phyloP scores from a whole-genome alignment of 1,140 invertebrate species.

The Cotesia vestalis region DNA sequence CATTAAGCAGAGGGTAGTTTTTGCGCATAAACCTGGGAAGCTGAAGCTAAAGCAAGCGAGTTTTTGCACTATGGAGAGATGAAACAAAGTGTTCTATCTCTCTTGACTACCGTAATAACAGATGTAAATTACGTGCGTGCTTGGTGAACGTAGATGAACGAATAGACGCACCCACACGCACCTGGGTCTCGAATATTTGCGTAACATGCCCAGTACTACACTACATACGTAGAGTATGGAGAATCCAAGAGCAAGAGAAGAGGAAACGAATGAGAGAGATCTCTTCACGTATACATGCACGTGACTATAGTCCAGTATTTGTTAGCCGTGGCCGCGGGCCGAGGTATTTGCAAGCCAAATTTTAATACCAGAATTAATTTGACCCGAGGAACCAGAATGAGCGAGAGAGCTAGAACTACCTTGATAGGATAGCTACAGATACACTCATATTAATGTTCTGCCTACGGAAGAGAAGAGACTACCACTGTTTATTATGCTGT shows the following conservation, averaged over 20 bases:
- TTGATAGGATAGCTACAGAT: constrained; percentile 34
- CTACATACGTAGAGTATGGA: constrained; percentile 14
- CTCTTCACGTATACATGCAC: constrained; percentile 25
- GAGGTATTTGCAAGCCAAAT: constrained; percentile 68
- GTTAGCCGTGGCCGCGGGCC: constrained; percentile 53
- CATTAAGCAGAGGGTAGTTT: constrained; percentile 11
- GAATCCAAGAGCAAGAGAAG: constrained; percentile 31
- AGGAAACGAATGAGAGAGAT: constrained; percentile 24
- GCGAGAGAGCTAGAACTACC: neutral
- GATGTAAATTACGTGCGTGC: constrained; percentile 66
- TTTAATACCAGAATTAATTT: constrained; percentile 69
- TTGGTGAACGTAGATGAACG: constrained; percentile 36
- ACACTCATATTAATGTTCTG: neutral
- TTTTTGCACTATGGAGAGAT: constrained; percentile 23
- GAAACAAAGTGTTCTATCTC: constrained; percentile 25
- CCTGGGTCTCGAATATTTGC: constrained; percentile 43
- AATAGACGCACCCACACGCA: constrained; percentile 33
- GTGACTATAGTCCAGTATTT: constrained; percentile 39
- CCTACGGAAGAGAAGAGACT: neutral
- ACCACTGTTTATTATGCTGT: neutral
- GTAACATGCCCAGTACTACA: constrained; percentile 13
- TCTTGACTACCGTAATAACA: constrained; percentile 61
- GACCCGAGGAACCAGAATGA: constrained; percentile 59
- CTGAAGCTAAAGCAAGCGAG: constrained; percentile 8
- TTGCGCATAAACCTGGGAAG: constrained; percentile 9